Conservation (phyloP, 2,113 vertebrate genomes). For the Pithys albifrons region DNA sequence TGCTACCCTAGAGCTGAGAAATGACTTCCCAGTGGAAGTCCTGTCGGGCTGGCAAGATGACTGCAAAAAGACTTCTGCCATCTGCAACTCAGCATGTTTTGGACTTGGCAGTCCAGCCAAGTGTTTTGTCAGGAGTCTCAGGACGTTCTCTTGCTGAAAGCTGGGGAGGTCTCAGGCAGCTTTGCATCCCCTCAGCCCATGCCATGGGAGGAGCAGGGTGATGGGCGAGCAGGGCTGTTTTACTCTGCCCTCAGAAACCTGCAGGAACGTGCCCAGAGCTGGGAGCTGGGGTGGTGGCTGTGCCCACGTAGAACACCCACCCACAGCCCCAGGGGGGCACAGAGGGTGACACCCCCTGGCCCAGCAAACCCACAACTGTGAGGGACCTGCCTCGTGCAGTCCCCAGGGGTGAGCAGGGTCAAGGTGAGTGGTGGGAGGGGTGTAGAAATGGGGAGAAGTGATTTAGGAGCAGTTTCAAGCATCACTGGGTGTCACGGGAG, state of each 20-base stretch:
- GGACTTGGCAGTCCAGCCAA: neutral
- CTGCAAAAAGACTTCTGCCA: neutral
- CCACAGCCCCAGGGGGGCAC: fast-evolving
- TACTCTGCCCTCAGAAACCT: neutral
- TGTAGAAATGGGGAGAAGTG: neutral
- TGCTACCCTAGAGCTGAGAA: neutral
- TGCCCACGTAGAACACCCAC: fast-evolving
- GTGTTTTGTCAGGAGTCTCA: neutral
- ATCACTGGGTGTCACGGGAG: fast-evolving
- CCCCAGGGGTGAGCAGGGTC: neutral
- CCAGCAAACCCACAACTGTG: neutral
- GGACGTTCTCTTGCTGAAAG: neutral
- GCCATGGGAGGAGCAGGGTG: neutral
- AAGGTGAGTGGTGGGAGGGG: neutral
- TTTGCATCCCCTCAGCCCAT: neutral
- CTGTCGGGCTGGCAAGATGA: neutral
- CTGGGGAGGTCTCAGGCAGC: neutral
- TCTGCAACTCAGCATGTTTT: neutral
- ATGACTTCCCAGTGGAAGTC: neutral
- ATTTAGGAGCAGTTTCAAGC: neutral
- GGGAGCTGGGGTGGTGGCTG: neutral
- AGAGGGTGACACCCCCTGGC: fast-evolving
- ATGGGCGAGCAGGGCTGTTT: fast-evolving
- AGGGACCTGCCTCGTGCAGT: neutral
- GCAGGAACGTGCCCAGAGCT: neutral